Percentiles rank a stretch among this genome's conserved stretches.
These are phyloP conservation scores for Girardia tigrina DNA, from an alignment of 2,888 invertebrate genomes.

Conservation along the genomic window DNA sequence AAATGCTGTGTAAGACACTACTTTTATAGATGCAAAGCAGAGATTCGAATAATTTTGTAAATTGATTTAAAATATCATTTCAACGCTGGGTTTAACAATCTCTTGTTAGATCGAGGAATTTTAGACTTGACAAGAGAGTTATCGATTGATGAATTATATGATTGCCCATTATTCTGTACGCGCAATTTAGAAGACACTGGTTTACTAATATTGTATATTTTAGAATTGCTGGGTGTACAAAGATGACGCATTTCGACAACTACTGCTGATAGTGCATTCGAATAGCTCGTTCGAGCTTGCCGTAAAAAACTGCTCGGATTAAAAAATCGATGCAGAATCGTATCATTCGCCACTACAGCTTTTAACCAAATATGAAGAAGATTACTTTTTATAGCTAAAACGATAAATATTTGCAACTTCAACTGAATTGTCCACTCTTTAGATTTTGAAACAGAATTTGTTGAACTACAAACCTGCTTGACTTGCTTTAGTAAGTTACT, in stretches of 20 bases:
- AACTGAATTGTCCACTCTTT: conserved; percentile 2
- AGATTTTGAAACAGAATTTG: background rate
- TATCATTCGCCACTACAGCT: conserved; percentile 7
- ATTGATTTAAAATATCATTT: background rate
- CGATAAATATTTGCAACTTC: background rate
- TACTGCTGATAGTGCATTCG: background rate
- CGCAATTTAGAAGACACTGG: background rate
- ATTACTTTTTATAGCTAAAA: conserved; percentile 8
- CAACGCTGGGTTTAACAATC: background rate
- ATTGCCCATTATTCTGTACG: background rate
- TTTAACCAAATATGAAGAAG: conserved; percentile 12
- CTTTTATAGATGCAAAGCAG: conserved; percentile 20
- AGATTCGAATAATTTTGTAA: background rate
- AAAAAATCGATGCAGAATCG: conserved; percentile 13
- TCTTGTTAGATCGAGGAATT: background rate
- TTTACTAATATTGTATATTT: background rate
- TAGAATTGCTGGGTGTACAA: background rate
- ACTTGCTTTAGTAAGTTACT: background rate
- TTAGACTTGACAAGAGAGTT: background rate
- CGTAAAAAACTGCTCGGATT: conserved; percentile 1
- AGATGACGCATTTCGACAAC: conserved; percentile 6
- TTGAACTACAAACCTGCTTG: background rate
- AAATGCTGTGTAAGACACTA: background rate
- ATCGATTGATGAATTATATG: background rate
- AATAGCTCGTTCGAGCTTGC: background rate